phyloP scores from a whole-genome alignment of 2,113 vertebrate genomes.

The Nettapus auritus region DNA sequence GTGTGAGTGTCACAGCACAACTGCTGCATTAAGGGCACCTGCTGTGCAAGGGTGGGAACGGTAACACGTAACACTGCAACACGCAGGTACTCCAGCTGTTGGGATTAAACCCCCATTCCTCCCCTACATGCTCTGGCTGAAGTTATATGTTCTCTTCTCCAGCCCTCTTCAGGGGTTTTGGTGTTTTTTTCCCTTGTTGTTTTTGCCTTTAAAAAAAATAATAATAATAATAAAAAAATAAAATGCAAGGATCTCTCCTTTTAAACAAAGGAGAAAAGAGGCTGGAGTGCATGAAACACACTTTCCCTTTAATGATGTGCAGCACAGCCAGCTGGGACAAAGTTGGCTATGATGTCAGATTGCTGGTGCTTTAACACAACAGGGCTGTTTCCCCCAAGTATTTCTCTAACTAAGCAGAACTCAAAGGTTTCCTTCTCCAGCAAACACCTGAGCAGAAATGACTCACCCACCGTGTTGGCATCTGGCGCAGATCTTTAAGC shows the following conservation, averaged over 20 bases:
- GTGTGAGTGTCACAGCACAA: not conserved
- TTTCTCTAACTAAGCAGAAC: conserved; percentile 35
- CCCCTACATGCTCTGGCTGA: not conserved
- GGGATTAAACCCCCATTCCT: not conserved
- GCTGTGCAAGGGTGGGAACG: not conserved
- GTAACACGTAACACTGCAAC: not conserved
- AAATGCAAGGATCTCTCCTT: not conserved
- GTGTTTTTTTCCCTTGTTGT: not conserved
- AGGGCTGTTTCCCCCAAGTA: not conserved
- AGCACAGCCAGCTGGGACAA: not conserved
- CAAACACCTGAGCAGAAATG: conserved; percentile 47
- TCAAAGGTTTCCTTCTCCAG: conserved; percentile 36
- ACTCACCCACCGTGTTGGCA: not conserved
- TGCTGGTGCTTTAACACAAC: conserved; percentile 7
- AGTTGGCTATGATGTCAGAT: not conserved
- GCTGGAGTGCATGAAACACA: not conserved
- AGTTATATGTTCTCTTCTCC: not conserved
- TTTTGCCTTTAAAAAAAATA: too few relatives aligned
- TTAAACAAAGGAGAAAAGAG: not conserved
- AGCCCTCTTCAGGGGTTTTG: not conserved
- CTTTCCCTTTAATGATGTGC: not conserved
- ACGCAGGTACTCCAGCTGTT: not conserved
- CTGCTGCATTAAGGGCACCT: not conserved
- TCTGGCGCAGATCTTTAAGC: not conserved
- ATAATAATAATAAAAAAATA: not conserved